Percentiles rank a stretch among this genome's conserved stretches.
phyloP scores from a whole-genome alignment of 2,888 invertebrate species.

The Icerya purchasi region DNA sequence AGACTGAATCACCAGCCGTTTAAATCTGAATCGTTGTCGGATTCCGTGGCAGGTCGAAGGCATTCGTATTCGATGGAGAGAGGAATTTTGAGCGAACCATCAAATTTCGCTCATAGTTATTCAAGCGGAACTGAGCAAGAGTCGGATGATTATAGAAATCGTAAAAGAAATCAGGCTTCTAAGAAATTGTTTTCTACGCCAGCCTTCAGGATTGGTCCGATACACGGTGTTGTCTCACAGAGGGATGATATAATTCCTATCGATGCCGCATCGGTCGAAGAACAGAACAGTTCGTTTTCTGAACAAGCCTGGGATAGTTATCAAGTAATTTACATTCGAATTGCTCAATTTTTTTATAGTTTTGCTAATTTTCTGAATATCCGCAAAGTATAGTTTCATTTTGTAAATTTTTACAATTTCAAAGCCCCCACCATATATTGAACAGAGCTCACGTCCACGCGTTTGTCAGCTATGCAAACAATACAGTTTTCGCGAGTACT shows the following conservation, averaged over 20 bases:
- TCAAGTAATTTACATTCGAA: constrained; percentile 37
- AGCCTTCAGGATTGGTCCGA: constrained; percentile 21
- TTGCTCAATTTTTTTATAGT: neutral
- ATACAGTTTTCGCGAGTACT: too few species aligned
- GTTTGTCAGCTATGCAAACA: too few species aligned
- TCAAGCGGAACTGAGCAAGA: constrained; percentile 23
- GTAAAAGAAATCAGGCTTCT: constrained; percentile 15
- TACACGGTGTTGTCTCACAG: constrained; percentile 18
- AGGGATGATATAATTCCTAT: constrained; percentile 15
- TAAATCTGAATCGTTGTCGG: constrained; percentile 45
- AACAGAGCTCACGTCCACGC: too few species aligned
- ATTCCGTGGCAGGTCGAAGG: constrained; percentile 35
- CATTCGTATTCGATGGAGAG: constrained; percentile 21
- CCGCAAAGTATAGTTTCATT: too few species aligned
- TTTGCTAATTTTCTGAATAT: too few species aligned
- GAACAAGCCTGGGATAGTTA: constrained; percentile 92
- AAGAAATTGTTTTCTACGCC: constrained; percentile 18
- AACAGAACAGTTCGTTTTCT: constrained; percentile 61
- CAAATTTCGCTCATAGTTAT: constrained; percentile 1
- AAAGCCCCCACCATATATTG: too few species aligned
- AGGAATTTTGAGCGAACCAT: constrained; percentile 12
- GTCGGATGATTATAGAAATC: constrained; percentile 16
- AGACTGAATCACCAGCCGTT: neutral
- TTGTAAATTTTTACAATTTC: too few species aligned
- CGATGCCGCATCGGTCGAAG: constrained; percentile 28